phyloP scores from a whole-genome alignment of 92 coral and sea anemone genomes.

The Epizoanthus illoricatus region DNA sequence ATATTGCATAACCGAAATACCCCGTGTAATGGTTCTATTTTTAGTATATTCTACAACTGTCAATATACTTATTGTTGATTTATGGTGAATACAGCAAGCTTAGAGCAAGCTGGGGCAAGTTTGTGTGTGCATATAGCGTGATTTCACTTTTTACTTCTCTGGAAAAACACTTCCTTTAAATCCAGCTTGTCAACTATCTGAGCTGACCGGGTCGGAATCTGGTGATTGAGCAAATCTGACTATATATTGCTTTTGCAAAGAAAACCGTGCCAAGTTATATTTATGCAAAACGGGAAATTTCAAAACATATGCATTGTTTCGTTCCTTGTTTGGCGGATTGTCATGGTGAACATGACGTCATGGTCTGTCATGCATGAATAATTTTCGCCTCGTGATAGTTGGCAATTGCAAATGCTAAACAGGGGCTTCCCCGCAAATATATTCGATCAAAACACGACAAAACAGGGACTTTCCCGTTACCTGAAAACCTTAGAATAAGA shows the following conservation, averaged over 20 bases:
- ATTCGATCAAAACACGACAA: background rate
- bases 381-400: background rate
- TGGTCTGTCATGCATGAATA: background rate
- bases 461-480: constrained; percentile 11
- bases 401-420: background rate
- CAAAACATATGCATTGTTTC: background rate
- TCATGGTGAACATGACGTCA: constrained; percentile 6
- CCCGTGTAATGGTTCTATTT: background rate
- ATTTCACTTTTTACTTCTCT: too few relatives aligned
- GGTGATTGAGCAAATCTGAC: background rate
- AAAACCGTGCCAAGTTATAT: too few relatives aligned
- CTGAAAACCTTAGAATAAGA: too few relatives aligned
- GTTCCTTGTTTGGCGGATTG: background rate
- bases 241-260: background rate
- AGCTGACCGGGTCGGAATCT: background rate
- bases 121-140: too few relatives aligned
- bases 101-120: too few relatives aligned
- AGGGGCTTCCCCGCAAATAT: background rate
- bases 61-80: too few relatives aligned
- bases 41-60: background rate
- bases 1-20: background rate
- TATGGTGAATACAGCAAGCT: too few relatives aligned
- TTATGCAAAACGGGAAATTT: background rate
- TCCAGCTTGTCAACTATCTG: background rate
- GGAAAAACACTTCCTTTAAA: too few relatives aligned